Conservation (phyloP, 30 jellyfish, hydroid and myxozoan genomes). For the Chironex yamaguchii region DNA sequence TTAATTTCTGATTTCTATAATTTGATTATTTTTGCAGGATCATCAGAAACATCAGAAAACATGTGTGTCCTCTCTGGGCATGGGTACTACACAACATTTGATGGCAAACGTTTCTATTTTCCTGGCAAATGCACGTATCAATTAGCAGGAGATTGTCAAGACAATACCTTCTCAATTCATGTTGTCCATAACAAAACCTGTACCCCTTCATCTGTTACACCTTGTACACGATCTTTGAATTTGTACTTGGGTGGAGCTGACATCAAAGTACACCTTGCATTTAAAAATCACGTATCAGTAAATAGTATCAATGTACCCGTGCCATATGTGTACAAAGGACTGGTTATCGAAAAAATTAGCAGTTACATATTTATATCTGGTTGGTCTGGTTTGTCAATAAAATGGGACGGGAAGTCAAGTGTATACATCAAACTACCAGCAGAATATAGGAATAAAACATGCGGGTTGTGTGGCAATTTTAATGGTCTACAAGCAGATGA, state of each 20-base stretch:
- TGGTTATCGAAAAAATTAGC: constrained; percentile 72
- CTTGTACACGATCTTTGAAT: constrained; percentile 66
- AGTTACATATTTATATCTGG: constrained; percentile 69
- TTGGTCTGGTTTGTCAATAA: constrained; percentile 59
- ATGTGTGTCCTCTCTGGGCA: constrained; percentile 65
- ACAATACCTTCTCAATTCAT: constrained; percentile 81
- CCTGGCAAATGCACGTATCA: constrained; percentile 85
- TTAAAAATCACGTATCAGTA: constrained; percentile 35
- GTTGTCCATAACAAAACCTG: constrained; percentile 45
- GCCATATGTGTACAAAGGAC: constrained; percentile 43
- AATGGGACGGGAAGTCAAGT: constrained; percentile 85
- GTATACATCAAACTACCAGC: constrained; percentile 65
- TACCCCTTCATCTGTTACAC: constrained; percentile 27
- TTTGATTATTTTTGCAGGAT: too few relatives aligned
- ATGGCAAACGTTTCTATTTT: constrained; percentile 57
- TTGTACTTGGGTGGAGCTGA: constrained; percentile 55
- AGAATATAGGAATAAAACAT: constrained; percentile 69
- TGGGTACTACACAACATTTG: constrained; percentile 57
- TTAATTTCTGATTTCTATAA: too few relatives aligned
- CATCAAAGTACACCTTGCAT: constrained; percentile 43
- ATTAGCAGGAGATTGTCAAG: constrained; percentile 84
- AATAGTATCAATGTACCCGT: constrained; percentile 44
- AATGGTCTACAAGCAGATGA: constrained; percentile 76
- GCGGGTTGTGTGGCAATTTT: constrained; percentile 91
- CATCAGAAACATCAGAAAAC: constrained; percentile 12